Evolutionary conservation across 2,797 vertebrate genomes (phyloP), one percentile per base, ranked within the genome.

Genomic region (Podarcis siculus): DNA sequence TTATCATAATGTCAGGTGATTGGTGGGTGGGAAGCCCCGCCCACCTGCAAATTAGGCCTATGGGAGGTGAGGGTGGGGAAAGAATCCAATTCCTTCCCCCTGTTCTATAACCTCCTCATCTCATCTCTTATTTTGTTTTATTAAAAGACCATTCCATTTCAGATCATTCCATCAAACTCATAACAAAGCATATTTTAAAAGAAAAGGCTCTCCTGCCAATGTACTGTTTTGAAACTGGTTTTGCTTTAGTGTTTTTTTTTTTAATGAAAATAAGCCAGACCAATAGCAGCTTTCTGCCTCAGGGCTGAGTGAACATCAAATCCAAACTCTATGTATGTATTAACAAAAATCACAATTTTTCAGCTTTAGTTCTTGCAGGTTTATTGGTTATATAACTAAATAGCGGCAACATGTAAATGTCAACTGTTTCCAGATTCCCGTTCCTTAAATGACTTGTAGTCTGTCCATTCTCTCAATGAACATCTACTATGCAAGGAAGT

Each of bases 191-290:
- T 67, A 67, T 67, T 67, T 25, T 67, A 49, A 30, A 25, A 67
- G 66, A 55, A 67, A 58, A 69, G 23, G 25, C 0, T 91, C 86
- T 64, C 5, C 55, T 30, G n/a, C n/a, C 7, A 79, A 3, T 71
- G 75, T 90, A 7, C 10, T 13, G 69, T 89, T 25, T 25, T 0
- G 35, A 71, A 49, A 81, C 2, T 49, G 0, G 0, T 12, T 87
- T 32, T 69, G 17, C 1, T 82, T 83, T 90, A 91, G 79, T 21
- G 0, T 10, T 19, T 1, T 12, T 12, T 58, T 73, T 64, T 69
- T 5, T 12, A 2, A 8, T 79, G 86, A 91, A 92, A 90, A 90
- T 83, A 71, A 85, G 25, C 37, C 80, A 95, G 90, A 1, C 0
- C 82, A 45, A 30, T 55, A 64, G 32, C 1, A 25, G 13, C 87